A percentile compares a stretch with the other conserved stretches of the same genome.
phyloP scores from a whole-genome alignment of 2,113 vertebrate genomes.

The Salvelinus fontinalis region DNA sequence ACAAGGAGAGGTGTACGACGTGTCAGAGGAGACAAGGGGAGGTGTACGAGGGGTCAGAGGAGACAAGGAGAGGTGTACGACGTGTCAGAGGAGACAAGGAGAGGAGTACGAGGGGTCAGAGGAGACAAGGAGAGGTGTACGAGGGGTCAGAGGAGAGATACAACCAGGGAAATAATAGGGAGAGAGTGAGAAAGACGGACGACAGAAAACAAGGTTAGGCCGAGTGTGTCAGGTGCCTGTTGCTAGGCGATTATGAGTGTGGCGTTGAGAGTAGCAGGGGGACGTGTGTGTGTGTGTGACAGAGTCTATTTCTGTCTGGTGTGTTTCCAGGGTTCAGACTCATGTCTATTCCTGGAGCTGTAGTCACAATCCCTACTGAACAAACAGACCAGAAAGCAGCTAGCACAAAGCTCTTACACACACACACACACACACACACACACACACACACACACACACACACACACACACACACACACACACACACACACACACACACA shows the following conservation, averaged over 20 bases:
- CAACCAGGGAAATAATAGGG: conserved; percentile 18
- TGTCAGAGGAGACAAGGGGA: too few relatives aligned
- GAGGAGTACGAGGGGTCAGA: too few relatives aligned
- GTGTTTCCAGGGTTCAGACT: conserved; percentile 80
- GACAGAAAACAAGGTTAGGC: conserved; percentile 52
- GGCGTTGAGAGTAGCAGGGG: conserved; percentile 43
- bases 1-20: too few relatives aligned
- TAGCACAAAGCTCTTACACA: background rate
- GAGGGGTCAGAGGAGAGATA: background rate
- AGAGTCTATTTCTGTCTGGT: conserved; percentile 75
- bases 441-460: conserved; percentile 11
- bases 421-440: too few relatives aligned
- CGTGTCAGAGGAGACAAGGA: too few relatives aligned
- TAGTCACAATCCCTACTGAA: conserved; percentile 74
- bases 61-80: too few relatives aligned
- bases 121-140: too few relatives aligned
- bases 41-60: too few relatives aligned
- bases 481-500: too few relatives aligned
- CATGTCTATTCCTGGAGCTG: conserved; percentile 76
- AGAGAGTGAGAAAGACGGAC: conserved; percentile 18
- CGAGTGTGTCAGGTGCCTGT: conserved; percentile 71
- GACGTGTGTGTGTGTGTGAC: conserved; percentile 53
- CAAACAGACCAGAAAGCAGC: background rate
- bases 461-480: conserved; percentile 10
- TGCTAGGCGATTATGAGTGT: conserved; percentile 75